Base-by-base conservation (phyloP, 1,140 invertebrate species). In the Zaprionus ornatus region DNA sequence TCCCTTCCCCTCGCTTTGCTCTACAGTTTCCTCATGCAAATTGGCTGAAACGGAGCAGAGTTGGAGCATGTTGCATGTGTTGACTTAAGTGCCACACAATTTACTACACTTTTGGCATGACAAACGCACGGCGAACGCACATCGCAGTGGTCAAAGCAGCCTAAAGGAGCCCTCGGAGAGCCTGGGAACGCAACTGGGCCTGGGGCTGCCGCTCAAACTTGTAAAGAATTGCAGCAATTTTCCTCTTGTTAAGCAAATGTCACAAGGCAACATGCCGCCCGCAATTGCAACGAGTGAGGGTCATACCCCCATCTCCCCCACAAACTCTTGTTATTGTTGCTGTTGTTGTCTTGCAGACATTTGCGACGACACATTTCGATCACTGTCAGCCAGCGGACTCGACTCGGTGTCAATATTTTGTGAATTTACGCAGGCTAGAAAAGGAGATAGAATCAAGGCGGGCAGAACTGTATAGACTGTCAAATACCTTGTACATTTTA, bases 171-270 rank as follows among this genome's bases (percentile, higher is more conserved):
- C 79, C 70, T 27, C 60, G 45, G 25, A 56, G 23, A 23, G 7
- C 32, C 40, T 50, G 25, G 25, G 54, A 32, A 45, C 29, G 21
- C 57, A 13, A 50, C 78, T 81, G 73, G 79, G 77, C 56, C 23
- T 45, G n/a, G 7, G 29, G 55, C 45, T 69, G 69, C 64, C 62
- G 67, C 72, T 82, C 76, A 81, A 85, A 80, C 85, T 90, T 90
- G 81, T 87, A 91, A 87, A 91, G 84, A 91, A 91, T 88, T 88
- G 88, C 88, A 82, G 88, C 88, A 91, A 91, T 91, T 91, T 91
- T 91, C 88, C 85, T 91, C 88, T 91, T 91, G 88, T 91, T 91
- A 91, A 87, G 82, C 79, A 90, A 91, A 90, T 82, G 87, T 90
- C 86, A 90, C 77, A 87, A 82, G 19, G 4, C 45, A 50, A 77